Conservation (phyloP, 2,888 invertebrate species). For the Dexiosoma caninum region DNA sequence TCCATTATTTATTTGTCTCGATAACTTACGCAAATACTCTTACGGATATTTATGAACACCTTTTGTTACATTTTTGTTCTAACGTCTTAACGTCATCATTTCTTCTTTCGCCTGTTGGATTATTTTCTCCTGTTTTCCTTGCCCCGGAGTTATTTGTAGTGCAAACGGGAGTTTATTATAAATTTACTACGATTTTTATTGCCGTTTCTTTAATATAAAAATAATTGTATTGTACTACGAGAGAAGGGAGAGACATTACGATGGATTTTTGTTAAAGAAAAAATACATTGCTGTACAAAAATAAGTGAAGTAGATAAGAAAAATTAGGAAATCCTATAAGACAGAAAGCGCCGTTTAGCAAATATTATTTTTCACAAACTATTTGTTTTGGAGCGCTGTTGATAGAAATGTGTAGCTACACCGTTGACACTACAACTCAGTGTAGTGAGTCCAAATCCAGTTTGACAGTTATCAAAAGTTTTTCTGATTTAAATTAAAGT, state of each 20-base stretch:
- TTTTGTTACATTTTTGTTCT: constrained; percentile 43
- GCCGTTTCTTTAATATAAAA: background rate
- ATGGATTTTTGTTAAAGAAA: background rate
- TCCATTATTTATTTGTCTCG: constrained; percentile 40
- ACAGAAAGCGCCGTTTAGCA: too few species aligned
- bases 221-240: background rate
- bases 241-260: background rate
- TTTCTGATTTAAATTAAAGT: too few species aligned
- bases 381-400: too few species aligned
- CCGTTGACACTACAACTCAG: too few species aligned
- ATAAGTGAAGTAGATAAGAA: too few species aligned
- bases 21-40: constrained; percentile 50
- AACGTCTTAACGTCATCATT: constrained; percentile 9
- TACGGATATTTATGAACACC: constrained; percentile 52
- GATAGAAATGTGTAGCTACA: too few species aligned
- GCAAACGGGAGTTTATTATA: constrained; percentile 49
- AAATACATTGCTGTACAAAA: too few species aligned
- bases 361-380: too few species aligned
- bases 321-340: too few species aligned
- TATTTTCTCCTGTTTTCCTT: background rate
- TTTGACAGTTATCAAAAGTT: too few species aligned
- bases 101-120: background rate
- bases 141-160: constrained; percentile 28
- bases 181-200: constrained; percentile 41
- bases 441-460: too few species aligned